Evolutionary conservation across 2,113 vertebrate genomes (phyloP).

Genomic region (Phylloscopus trochiloides): DNA sequence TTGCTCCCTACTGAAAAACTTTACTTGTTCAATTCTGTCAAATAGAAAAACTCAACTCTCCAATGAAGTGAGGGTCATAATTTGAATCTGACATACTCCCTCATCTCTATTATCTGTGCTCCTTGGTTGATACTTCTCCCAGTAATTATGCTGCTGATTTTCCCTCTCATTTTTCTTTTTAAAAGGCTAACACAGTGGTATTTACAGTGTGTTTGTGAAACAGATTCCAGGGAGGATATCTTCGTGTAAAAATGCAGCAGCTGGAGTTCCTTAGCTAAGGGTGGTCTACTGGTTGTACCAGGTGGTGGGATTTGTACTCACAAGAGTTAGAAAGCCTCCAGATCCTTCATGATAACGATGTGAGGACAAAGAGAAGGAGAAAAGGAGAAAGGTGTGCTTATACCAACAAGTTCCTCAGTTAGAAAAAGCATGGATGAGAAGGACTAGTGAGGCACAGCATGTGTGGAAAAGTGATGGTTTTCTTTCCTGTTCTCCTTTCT

Average conservation of each 20-base stretch:
- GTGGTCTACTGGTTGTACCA: background rate
- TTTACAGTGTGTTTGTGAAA: background rate
- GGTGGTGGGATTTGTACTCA: background rate
- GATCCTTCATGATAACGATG: background rate
- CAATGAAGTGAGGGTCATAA: background rate
- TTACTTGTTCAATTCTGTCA: background rate
- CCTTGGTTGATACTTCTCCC: background rate
- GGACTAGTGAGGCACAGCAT: background rate
- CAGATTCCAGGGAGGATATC: background rate
- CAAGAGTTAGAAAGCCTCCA: background rate
- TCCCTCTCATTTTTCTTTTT: background rate
- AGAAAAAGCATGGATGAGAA: background rate
- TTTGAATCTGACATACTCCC: background rate
- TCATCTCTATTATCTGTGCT: background rate
- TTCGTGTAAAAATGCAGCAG: background rate
- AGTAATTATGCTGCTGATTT: background rate
- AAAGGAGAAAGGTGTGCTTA: background rate
- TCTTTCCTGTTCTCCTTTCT: background rate
- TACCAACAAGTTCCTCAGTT: background rate
- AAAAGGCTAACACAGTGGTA: background rate
- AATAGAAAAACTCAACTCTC: background rate
- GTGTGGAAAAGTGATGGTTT: background rate
- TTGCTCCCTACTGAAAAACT: background rate
- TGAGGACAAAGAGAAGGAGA: background rate
- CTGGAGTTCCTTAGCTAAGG: background rate